Evolutionary conservation across 2,113 vertebrate genomes (phyloP).

Genomic region (Eudyptes chrysolophus): DNA sequence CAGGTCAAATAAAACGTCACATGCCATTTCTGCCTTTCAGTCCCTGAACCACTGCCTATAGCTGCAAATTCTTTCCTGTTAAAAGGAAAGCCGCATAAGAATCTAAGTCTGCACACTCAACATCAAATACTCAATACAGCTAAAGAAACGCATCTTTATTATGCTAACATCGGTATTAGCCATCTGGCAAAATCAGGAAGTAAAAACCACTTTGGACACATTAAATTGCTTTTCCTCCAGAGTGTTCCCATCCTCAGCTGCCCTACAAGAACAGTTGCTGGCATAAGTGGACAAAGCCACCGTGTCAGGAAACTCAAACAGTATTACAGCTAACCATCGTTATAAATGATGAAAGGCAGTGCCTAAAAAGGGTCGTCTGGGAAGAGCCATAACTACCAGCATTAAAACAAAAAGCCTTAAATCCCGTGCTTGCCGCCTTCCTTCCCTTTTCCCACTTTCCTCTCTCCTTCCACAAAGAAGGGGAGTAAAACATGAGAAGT

Average conservation of each 20-base stretch:
- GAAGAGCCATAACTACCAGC: not conserved
- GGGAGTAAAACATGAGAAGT: not conserved
- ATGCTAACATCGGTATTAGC: not conserved
- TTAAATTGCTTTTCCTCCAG: not conserved
- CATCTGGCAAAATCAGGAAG: not conserved
- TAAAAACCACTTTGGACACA: not conserved
- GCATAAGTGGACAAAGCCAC: not conserved
- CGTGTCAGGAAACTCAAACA: not conserved
- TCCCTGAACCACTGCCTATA: not conserved
- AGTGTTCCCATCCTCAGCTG: not conserved
- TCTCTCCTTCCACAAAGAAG: not conserved
- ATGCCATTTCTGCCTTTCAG: not conserved
- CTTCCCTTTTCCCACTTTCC: not conserved
- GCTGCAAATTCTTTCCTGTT: not conserved
- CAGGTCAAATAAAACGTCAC: not conserved
- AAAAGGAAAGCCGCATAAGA: not conserved
- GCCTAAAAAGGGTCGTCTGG: not conserved
- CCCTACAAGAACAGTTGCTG: not conserved
- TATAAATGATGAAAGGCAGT: not conserved
- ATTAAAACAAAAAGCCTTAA: not conserved
- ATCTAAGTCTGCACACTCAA: not conserved
- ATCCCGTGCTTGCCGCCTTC: rapidly evolving
- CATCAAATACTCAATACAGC: not conserved
- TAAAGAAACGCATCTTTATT: not conserved
- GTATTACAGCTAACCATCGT: not conserved